Conservation (phyloP, 2,888 invertebrate genomes). For the Cephus pygmeus region DNA sequence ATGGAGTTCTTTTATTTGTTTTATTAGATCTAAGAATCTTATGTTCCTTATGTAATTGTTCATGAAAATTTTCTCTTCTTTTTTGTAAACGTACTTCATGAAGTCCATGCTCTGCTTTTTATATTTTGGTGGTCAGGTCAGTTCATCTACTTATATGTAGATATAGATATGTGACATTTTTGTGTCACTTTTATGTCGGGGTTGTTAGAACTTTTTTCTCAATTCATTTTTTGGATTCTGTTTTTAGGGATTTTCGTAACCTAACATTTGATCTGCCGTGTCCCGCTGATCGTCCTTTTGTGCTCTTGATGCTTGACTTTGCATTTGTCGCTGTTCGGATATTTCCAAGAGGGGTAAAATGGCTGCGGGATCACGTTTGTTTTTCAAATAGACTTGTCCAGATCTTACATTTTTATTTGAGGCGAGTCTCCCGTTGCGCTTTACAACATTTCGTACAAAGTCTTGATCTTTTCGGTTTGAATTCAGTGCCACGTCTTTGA, state of each 20-base stretch:
- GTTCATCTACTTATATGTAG: too few species aligned
- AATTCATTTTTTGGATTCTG: not conserved
- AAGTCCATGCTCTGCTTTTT: not conserved
- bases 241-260: not conserved
- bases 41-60: not conserved
- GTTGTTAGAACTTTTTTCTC: too few species aligned
- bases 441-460: not conserved
- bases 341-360: constrained; percentile 5
- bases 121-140: not conserved
- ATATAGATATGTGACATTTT: not conserved
- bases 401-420: not conserved
- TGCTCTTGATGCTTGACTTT: constrained; percentile 11
- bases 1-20: not conserved
- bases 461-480: not conserved
- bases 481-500: too few species aligned
- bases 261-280: constrained; percentile 15
- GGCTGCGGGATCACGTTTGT: not conserved
- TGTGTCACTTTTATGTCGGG: not conserved
- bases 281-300: constrained; percentile 14
- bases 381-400: not conserved
- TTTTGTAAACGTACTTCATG: not conserved
- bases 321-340: constrained; percentile 8
- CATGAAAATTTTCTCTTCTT: not conserved
- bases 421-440: not conserved
- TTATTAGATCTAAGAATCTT: not conserved